Evolutionary conservation across 2,888 invertebrate species (phyloP).

Genomic region (Idaea biselata): DNA sequence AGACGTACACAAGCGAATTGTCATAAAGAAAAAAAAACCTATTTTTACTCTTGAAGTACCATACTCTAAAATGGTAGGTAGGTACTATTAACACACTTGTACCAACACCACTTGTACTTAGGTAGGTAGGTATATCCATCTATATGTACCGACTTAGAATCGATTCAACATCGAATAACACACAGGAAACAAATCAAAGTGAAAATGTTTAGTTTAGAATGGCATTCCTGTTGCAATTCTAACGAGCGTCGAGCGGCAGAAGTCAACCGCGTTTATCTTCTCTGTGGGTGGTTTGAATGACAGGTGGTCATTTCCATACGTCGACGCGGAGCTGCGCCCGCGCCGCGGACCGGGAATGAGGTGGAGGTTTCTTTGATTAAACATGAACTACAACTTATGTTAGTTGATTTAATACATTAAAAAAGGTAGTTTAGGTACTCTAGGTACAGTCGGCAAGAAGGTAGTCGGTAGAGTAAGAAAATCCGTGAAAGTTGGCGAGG

Average conservation of each 20-base stretch:
- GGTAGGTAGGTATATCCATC: neutral
- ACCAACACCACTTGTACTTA: too few relatives aligned
- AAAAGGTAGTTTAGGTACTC: too few relatives aligned
- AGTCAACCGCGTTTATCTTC: constrained; percentile 35
- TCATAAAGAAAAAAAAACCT: too few relatives aligned
- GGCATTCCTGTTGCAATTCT: constrained; percentile 20
- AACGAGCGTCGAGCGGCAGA: constrained; percentile 16
- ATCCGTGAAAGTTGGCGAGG: too few relatives aligned
- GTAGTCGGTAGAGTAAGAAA: too few relatives aligned
- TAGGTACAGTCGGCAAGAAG: too few relatives aligned
- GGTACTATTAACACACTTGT: too few relatives aligned
- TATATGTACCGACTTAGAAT: neutral
- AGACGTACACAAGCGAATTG: too few relatives aligned
- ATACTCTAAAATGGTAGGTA: too few relatives aligned
- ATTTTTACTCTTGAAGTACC: too few relatives aligned
- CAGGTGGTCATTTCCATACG: constrained; percentile 48
- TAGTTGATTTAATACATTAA: neutral
- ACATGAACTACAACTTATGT: neutral
- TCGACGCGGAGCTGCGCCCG: constrained; percentile 33
- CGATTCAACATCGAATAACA: neutral
- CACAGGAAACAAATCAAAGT: neutral
- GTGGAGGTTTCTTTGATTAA: neutral
- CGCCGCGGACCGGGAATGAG: constrained; percentile 10
- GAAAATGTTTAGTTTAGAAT: constrained; percentile 6
- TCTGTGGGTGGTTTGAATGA: constrained; percentile 44